Evolutionary conservation across 2,113 vertebrate species (phyloP).

Genomic region (Paratilapia polleni): DNA sequence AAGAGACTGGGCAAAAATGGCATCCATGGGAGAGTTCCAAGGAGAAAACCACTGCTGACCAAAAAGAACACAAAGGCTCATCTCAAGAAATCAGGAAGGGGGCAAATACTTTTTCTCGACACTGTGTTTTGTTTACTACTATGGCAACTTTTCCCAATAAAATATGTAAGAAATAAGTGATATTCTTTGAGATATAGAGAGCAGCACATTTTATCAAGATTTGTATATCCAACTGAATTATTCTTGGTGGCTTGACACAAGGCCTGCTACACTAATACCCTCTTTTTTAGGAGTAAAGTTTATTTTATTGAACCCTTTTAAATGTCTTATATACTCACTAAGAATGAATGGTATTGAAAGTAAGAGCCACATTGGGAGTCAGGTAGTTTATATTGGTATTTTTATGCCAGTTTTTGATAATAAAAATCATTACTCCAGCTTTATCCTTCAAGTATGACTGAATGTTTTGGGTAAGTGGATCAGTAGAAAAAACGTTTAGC

Average conservation of each 20-base stretch:
- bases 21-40: too few relatives aligned
- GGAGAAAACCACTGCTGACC: too few relatives aligned
- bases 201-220: not conserved
- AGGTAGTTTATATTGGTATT: not conserved
- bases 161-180: not conserved
- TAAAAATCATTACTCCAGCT: not conserved
- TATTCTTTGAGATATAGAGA: too few relatives aligned
- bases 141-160: not conserved
- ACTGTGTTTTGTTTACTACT: too few relatives aligned
- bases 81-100: too few relatives aligned
- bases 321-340: too few relatives aligned
- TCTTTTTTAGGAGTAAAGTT: not conserved
- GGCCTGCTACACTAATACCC: not conserved
- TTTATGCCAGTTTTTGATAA: not conserved
- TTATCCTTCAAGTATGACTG: too few relatives aligned
- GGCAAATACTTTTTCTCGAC: too few relatives aligned
- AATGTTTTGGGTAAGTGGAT: too few relatives aligned
- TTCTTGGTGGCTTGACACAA: not conserved
- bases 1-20: too few relatives aligned
- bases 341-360: accelerated
- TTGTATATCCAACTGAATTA: not conserved
- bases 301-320: not conserved
- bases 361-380: not conserved
- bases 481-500: too few relatives aligned
- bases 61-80: too few relatives aligned